These are phyloP conservation scores for Cyclopterus lumpus DNA, from an alignment of 2,797 vertebrate species.

Conservation along the genomic window DNA sequence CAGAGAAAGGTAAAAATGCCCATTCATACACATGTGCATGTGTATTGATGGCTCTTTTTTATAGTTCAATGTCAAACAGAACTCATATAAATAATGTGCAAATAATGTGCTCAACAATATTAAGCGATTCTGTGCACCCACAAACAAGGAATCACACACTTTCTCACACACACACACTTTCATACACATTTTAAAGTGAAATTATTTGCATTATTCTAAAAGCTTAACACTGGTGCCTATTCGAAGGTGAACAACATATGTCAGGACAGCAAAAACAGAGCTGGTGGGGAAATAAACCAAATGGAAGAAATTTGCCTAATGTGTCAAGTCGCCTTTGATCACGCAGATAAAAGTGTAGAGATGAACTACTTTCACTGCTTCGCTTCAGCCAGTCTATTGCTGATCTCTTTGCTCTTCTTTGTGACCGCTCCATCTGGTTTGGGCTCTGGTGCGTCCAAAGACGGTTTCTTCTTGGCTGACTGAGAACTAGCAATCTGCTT, in stretches of 20 bases:
- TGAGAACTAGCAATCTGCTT: conserved; percentile 89
- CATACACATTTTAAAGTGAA: conserved; percentile 53
- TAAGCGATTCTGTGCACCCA: conserved; percentile 68
- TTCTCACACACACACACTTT: conserved; percentile 20
- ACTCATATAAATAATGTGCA: conserved; percentile 69
- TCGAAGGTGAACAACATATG: conserved; percentile 56
- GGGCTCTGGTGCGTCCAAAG: conserved; percentile 75
- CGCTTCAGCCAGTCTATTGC: conserved; percentile 98
- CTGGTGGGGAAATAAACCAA: conserved; percentile 59
- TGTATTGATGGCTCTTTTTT: conserved; percentile 65
- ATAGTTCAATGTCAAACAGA: conserved; percentile 53
- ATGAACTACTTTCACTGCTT: conserved; percentile 88
- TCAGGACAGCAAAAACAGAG: conserved; percentile 58
- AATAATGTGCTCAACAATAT: conserved; percentile 71
- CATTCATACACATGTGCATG: conserved; percentile 54
- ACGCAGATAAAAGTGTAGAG: conserved; percentile 55
- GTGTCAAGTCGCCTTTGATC: conserved; percentile 84
- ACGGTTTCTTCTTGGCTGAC: conserved; percentile 92
- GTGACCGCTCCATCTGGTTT: conserved; percentile 89
- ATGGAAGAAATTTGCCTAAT: conserved; percentile 86
- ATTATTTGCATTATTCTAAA: conserved; percentile 67
- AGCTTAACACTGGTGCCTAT: conserved; percentile 63
- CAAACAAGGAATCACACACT: conserved; percentile 57
- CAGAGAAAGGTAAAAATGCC: conserved; percentile 60
- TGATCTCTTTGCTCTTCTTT: conserved; percentile 98